Percentiles rank a stretch among this genome's conserved stretches.
Conservation (phyloP, 2,113 vertebrate species). For the Castor canadensis region DNA sequence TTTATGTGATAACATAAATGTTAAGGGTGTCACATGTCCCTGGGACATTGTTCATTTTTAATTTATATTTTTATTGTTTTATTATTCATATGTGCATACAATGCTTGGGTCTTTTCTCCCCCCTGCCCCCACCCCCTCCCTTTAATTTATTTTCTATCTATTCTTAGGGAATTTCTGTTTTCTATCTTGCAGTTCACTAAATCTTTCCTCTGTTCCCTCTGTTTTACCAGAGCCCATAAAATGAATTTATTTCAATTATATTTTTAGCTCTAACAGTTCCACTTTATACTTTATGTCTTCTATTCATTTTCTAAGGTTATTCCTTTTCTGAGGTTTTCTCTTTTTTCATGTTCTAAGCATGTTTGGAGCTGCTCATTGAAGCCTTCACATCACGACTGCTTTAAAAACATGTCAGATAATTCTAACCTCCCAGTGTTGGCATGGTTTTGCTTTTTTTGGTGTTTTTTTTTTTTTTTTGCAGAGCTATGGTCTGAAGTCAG, state of each 20-base stretch:
- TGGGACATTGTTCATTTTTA: neutral
- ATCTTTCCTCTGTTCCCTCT: neutral
- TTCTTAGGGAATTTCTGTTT: neutral
- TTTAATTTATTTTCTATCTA: neutral
- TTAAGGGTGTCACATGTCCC: neutral
- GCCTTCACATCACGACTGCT: too few species aligned
- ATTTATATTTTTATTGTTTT: too few species aligned
- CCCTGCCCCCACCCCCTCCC: too few species aligned
- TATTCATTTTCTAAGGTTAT: neutral
- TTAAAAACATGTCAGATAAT: too few species aligned
- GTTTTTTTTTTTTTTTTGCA: too few species aligned
- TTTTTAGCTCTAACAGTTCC: neutral
- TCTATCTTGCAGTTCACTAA: neutral
- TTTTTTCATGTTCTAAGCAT: neutral
- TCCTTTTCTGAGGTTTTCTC: neutral
- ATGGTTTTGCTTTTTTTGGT: too few species aligned
- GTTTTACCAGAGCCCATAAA: neutral
- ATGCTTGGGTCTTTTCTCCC: too few species aligned
- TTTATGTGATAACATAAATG: neutral
- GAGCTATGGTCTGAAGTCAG: too few species aligned
- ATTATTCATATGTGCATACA: too few species aligned
- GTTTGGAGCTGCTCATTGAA: neutral
- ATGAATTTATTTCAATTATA: neutral
- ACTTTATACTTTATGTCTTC: neutral
- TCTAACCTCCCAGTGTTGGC: too few species aligned